Conservation (phyloP, 2,888 invertebrate species). For the Petrolisthes cinctipes region DNA sequence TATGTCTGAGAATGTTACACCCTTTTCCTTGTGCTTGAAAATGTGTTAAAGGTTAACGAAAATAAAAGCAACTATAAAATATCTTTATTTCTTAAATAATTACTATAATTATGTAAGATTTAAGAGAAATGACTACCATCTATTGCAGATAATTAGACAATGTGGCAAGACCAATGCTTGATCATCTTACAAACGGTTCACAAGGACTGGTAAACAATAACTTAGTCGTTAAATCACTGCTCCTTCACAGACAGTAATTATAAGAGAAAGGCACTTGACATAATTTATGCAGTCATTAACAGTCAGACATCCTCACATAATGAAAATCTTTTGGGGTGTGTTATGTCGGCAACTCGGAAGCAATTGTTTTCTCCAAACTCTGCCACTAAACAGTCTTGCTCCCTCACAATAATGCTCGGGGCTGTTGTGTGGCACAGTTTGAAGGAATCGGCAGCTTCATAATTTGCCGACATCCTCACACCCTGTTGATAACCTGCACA, state of each 20-base stretch:
- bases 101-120: slow-evolving; percentile 62
- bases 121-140: slow-evolving; percentile 62
- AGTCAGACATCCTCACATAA: slow-evolving; percentile 36
- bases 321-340: slow-evolving; percentile 11
- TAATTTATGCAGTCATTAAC: slow-evolving; percentile 53
- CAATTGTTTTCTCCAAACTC: too few relatives aligned
- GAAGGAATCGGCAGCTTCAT: too few relatives aligned
- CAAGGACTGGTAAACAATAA: slow-evolving; percentile 48
- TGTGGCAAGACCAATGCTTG: slow-evolving; percentile 62
- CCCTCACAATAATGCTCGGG: too few relatives aligned
- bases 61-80: slow-evolving; percentile 49
- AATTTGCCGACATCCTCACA: too few relatives aligned
- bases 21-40: background rate
- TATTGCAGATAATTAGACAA: slow-evolving; percentile 62
- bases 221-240: slow-evolving; percentile 49
- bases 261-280: slow-evolving; percentile 61
- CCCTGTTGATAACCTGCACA: too few relatives aligned
- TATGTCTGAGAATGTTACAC: background rate
- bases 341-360: too few relatives aligned
- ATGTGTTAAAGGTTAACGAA: background rate
- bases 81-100: slow-evolving; percentile 64
- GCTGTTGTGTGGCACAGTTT: too few relatives aligned
- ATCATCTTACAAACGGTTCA: slow-evolving; percentile 55
- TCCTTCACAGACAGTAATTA: slow-evolving; percentile 54
- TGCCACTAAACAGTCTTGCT: too few relatives aligned